Evolutionary conservation across 2,888 invertebrate genomes (phyloP).

Genomic region (Ptychoptera albimana): DNA sequence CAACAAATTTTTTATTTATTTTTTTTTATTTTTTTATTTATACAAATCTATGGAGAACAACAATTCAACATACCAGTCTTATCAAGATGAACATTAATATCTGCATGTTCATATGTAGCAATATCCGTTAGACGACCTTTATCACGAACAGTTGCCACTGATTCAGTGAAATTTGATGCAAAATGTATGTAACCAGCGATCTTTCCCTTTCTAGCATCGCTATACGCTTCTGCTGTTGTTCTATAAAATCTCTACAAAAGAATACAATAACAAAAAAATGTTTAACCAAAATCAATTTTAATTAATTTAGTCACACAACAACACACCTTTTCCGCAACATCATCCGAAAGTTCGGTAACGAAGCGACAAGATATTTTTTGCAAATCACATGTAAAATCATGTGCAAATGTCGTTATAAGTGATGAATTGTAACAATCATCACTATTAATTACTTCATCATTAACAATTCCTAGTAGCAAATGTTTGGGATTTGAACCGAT

Average conservation of each 20-base stretch:
- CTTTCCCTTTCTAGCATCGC: conserved; percentile 36
- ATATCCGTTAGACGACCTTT: conserved; percentile 39
- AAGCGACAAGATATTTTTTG: conserved; percentile 44
- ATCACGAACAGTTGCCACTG: conserved; percentile 37
- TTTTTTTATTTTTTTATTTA: conserved; percentile 8
- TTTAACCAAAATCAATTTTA: too few relatives aligned
- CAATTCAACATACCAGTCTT: conserved; percentile 45
- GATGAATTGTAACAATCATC: conserved; percentile 28
- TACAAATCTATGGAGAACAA: conserved; percentile 3
- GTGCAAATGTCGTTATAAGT: conserved; percentile 26
- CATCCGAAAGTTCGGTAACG: conserved; percentile 38
- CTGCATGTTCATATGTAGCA: conserved; percentile 39
- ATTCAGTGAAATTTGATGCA: conserved; percentile 52
- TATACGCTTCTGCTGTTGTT: conserved; percentile 35
- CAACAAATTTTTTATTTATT: conserved; percentile 11
- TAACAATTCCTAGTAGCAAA: conserved; percentile 60
- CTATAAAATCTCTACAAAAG: conserved; percentile 33
- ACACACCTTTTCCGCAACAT: conserved; percentile 34
- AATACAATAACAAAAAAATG: neutral
- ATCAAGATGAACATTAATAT: conserved; percentile 54
- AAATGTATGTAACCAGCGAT: conserved; percentile 52
- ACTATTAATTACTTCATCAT: conserved; percentile 47
- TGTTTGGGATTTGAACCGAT: conserved; percentile 61
- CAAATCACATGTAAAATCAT: conserved; percentile 33
- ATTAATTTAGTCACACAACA: too few relatives aligned